Base-by-base conservation (phyloP, 2,113 vertebrate species). In the Notothenia coriiceps region DNA sequence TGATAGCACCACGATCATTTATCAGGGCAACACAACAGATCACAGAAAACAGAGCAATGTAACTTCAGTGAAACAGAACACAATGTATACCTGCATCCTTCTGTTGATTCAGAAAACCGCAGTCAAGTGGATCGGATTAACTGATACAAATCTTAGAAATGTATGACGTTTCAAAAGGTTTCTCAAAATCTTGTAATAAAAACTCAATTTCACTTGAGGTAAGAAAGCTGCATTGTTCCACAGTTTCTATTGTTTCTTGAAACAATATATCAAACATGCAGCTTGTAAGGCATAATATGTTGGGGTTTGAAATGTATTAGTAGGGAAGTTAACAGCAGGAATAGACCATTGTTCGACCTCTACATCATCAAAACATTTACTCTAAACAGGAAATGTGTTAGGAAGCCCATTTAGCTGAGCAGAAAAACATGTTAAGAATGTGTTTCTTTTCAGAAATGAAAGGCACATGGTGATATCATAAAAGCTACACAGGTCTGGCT, bases 371-470 rank as follows among this genome's bases (percentile, higher is more conserved):
- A 81, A 83, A 86, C 84, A 80, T 79, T 70, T 44, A 46, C 65
- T 82, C 84, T 65, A 82, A 89, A 89, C 86, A 90, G 83, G 86
- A 91, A 92, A 74, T 79, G 67, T 81, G 67, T 55, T 85, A 84
- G 50, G 25, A 73, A 81, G 70, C 74, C 71, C 49, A 68, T 84
- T 88, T 78, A 79, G 61, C 44, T 54, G 6, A 74, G 80, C 63
- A 74, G 74, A 71, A 88, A 79, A 70, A 65, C 62, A 86, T 22
- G 77, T 85, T 89, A 80, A 66, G 74, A 47, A 67, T 40, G 55
- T 22, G 20, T 74, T 79, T 82, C n/a, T 49, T 52, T 77, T 18
- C 46, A 77, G 68, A 74, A 79, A 65, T 60, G n/a, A 80, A 90
- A 90, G 84, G 88, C 80, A 62, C 72, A 52, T 55, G 35, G 80